These are phyloP conservation scores for Aldrovandia affinis DNA, from an alignment of 2,797 vertebrate species.

Conservation along the genomic window DNA sequence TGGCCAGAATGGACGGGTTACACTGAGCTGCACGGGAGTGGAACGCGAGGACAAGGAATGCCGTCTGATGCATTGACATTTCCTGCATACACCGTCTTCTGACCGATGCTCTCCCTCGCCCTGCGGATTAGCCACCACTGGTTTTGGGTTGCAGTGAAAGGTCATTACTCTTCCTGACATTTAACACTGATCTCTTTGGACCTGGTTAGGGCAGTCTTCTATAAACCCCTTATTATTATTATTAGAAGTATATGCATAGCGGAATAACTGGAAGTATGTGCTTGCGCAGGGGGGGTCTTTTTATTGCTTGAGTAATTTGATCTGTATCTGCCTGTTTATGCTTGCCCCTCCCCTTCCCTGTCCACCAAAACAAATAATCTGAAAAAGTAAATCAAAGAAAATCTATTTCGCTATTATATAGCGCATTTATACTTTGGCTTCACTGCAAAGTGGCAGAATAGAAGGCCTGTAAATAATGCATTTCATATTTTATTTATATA, in stretches of 20 bases:
- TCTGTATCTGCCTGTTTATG: not conserved
- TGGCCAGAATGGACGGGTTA: not conserved
- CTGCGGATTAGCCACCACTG: slow-evolving; percentile 12
- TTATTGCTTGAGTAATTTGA: not conserved
- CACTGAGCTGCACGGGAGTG: too few species aligned
- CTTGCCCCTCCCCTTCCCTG: not conserved
- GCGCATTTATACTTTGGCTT: not conserved
- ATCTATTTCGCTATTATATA: not conserved
- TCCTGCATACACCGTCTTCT: not conserved
- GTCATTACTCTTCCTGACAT: slow-evolving; percentile 5
- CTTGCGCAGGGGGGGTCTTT: not conserved
- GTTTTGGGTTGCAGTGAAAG: slow-evolving; percentile 18
- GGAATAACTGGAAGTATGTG: not conserved
- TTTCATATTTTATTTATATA: too few species aligned
- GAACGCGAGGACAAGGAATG: not conserved
- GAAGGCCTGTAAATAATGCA: not conserved
- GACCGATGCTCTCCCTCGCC: not conserved
- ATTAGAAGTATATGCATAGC: not conserved
- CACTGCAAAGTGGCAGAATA: not conserved
- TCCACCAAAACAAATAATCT: not conserved
- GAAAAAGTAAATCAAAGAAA: not conserved
- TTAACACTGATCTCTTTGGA: slow-evolving; percentile 13
- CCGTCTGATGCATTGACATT: slow-evolving; percentile 1
- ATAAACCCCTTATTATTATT: slow-evolving; percentile 15
- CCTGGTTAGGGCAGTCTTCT: not conserved